Evolutionary conservation across 2,113 vertebrate species (phyloP).

Genomic region (Mirounga angustirostris): DNA sequence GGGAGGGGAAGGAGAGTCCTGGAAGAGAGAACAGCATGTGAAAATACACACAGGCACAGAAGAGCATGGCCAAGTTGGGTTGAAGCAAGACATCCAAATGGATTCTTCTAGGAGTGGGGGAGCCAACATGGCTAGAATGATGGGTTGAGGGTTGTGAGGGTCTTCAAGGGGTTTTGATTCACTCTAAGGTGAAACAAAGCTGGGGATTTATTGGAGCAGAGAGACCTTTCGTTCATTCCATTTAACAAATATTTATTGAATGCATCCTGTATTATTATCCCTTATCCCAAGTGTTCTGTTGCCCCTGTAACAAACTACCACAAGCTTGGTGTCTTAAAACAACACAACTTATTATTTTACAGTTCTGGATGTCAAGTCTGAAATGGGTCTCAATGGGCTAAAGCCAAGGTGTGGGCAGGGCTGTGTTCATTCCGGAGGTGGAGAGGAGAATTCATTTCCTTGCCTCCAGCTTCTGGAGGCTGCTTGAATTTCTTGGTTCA

Average conservation of each 20-base stretch:
- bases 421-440: background rate
- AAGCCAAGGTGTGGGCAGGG: background rate
- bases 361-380: background rate
- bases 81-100: background rate
- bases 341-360: background rate
- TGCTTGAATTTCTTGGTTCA: background rate
- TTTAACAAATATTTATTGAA: background rate
- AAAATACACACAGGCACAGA: background rate
- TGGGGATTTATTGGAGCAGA: background rate
- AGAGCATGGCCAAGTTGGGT: background rate
- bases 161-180: background rate
- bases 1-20: rapidly evolving
- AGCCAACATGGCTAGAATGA: too few relatives aligned
- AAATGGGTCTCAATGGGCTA: background rate
- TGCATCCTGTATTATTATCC: background rate
- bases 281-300: background rate
- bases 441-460: background rate
- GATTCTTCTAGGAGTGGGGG: background rate
- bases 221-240: background rate
- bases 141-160: background rate
- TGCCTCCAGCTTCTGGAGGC: background rate
- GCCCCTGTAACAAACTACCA: background rate
- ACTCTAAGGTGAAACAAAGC: background rate
- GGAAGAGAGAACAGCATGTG: background rate
- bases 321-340: background rate